Percentiles rank a stretch among this genome's conserved stretches.
Evolutionary conservation across 1,140 invertebrate species (phyloP).

Genomic region (Neodiprion pinetum): DNA sequence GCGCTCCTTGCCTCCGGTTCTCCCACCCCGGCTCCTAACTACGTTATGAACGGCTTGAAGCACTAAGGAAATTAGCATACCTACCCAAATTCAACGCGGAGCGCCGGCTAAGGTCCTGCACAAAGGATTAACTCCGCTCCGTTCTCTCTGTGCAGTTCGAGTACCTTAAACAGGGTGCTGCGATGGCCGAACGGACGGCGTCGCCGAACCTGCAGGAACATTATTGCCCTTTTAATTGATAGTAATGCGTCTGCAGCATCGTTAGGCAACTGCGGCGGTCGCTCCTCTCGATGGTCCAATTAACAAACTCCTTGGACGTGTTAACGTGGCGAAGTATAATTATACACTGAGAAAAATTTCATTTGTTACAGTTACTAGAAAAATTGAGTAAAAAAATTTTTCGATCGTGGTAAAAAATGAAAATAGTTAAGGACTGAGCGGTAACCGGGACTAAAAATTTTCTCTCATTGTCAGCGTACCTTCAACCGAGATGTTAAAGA

Average conservation of each 20-base stretch:
- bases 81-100: constrained; percentile 10
- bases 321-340: background rate
- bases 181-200: background rate
- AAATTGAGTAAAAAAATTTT: no score
- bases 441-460: no score
- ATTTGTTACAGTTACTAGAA: no score
- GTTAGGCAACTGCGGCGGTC: background rate
- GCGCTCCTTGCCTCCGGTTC: background rate
- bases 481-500: background rate
- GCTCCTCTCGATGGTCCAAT: background rate
- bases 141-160: background rate
- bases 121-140: constrained; percentile 29
- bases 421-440: no score
- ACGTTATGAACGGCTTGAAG: constrained; percentile 27
- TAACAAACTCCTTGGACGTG: background rate
- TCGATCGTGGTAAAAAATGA: no score
- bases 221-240: constrained; percentile 34
- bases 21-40: constrained; percentile 12
- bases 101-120: constrained; percentile 20
- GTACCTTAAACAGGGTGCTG: background rate
- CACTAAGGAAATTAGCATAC: constrained; percentile 33
- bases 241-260: constrained; percentile 35
- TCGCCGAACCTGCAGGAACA: constrained; percentile 4
- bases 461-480: constrained; percentile 11
- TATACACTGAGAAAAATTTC: background rate